Evolutionary conservation across 2,888 invertebrate species (phyloP), one percentile per base, ranked within the genome.

Genomic region (Epiblema foenella): DNA sequence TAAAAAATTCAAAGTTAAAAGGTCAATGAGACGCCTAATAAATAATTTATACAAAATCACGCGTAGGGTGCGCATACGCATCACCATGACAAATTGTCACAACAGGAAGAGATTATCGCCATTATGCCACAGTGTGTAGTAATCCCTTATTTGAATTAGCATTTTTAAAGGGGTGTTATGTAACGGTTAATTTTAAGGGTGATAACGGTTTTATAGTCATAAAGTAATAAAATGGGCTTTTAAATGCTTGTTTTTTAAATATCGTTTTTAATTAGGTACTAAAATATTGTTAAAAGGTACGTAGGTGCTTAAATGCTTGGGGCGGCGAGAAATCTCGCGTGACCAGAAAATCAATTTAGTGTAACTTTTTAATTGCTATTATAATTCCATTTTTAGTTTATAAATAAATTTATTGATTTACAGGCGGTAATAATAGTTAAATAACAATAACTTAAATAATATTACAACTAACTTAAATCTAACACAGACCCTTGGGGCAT

Each of bases 91-190:
- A 85, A 86, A 87, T 86, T 85, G 87, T 86, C 85, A 85, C 80
- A 82, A 85, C 84, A 83, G 80, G 78, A 82, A 83, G 77, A 84
- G 90, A 88, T 91, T 89, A 89, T 80, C 80, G 81, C 86, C 88
- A 88, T 89, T 89, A 89, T 79, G 79, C 79, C 83, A 84, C 82
- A 84, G 85, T 84, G 85, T 87, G 82, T 79, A 77, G 79, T 75
- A 89, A 91, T 89, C 87, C 87, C 78, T 81, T 82, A 79, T 82
- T 81, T 76, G 73, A 79, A 79, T 75, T 67, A 70, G 68, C 74
- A 56, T 73, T 68, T 58, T 60, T 54, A 51, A 66, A 63, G 67
- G 70, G 69, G 69, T 54, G 69, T 69, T 37, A 46, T 54, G 42
- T 51, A 71, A 71, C 66, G 71, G 71, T 67, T 67, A 60, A 60